Evolutionary conservation across 2,888 invertebrate genomes (phyloP).

Genomic region (Eristalinus sepulchralis): DNA sequence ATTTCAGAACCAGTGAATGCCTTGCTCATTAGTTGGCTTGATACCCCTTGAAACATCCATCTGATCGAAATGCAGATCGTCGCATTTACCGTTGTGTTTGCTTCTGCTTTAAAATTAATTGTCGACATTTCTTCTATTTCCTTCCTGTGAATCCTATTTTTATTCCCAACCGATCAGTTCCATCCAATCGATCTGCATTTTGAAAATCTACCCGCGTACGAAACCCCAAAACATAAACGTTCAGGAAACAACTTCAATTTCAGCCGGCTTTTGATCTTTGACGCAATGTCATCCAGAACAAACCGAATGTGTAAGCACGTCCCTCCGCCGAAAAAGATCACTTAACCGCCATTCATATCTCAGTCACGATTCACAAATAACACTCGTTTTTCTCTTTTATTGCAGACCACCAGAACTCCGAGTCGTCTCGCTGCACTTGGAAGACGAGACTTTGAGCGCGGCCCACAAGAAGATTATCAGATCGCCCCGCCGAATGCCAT

Average conservation of each 20-base stretch:
- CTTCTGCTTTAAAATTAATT: no score
- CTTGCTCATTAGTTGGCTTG: no score
- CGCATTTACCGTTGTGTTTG: no score
- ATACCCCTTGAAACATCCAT: no score
- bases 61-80: no score
- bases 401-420: conserved; percentile 44
- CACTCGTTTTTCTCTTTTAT: not conserved
- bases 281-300: not conserved
- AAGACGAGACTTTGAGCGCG: not conserved
- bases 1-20: no score
- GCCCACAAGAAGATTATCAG: conserved; percentile 7
- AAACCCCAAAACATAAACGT: not conserved
- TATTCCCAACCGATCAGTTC: not conserved
- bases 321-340: not conserved
- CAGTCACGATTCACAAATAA: not conserved
- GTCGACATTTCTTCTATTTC: no score
- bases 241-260: not conserved
- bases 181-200: not conserved
- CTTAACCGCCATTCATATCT: not conserved
- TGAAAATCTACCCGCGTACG: not conserved
- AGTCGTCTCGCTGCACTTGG: conserved; percentile 51
- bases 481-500: conserved; percentile 46
- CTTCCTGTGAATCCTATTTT: not conserved
- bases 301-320: not conserved
- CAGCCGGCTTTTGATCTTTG: not conserved